phyloP scores from a whole-genome alignment of 2,888 invertebrate genomes.

The Orthonevra nobilis region DNA sequence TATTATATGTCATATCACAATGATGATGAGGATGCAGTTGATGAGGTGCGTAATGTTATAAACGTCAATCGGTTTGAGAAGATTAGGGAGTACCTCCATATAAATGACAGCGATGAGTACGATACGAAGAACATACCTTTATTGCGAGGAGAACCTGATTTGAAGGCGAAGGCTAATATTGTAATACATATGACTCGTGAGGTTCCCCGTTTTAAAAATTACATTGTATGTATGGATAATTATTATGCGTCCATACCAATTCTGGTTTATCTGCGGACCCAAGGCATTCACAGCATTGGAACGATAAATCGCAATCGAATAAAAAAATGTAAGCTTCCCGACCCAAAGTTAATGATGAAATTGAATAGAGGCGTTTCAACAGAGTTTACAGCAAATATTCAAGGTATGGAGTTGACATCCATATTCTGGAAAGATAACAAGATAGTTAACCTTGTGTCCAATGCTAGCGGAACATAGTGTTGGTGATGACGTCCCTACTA shows the following conservation, averaged over 20 bases:
- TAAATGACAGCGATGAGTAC: slow-evolving; percentile 57
- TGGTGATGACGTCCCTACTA: slow-evolving; percentile 21
- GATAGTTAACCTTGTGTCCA: slow-evolving; percentile 40
- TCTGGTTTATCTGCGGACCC: slow-evolving; percentile 33
- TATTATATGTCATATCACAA: slow-evolving; percentile 62
- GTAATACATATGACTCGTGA: slow-evolving; percentile 60
- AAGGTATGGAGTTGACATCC: slow-evolving; percentile 29
- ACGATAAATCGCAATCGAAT: slow-evolving; percentile 34
- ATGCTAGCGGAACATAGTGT: slow-evolving; percentile 21
- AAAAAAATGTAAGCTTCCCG: slow-evolving; percentile 43
- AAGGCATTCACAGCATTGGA: slow-evolving; percentile 41
- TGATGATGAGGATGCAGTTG: slow-evolving; percentile 47
- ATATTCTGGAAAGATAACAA: slow-evolving; percentile 48
- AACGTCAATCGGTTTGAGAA: slow-evolving; percentile 51
- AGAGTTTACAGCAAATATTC: slow-evolving; percentile 19
- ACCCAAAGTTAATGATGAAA: slow-evolving; percentile 47
- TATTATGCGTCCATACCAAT: slow-evolving; percentile 29
- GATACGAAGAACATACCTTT: slow-evolving; percentile 59
- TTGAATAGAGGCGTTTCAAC: slow-evolving; percentile 35
- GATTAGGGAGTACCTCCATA: slow-evolving; percentile 53
- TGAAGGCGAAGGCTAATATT: slow-evolving; percentile 67
- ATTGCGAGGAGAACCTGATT: slow-evolving; percentile 39
- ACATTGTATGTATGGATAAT: slow-evolving; percentile 32
- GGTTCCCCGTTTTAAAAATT: slow-evolving; percentile 42
- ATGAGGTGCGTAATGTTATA: slow-evolving; percentile 60